A percentile compares a stretch with the other conserved stretches of the same genome.
Conservation (phyloP, 2,888 invertebrate species). For the Hirtodrosophila trivittata region DNA sequence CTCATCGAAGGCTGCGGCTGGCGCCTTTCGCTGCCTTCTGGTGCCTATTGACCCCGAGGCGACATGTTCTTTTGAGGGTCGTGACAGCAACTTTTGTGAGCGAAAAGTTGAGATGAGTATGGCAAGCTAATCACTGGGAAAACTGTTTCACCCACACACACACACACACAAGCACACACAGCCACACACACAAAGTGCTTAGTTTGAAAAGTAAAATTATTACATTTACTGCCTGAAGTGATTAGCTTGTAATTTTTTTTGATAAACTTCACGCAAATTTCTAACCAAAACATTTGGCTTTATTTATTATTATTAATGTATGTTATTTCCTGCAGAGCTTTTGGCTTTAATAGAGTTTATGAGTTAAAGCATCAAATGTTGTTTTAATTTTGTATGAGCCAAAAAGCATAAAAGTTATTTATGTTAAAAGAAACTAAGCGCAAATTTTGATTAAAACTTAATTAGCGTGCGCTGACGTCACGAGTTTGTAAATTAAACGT, state of each 20-base stretch:
- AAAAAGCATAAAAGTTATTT: no score
- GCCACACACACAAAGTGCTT: slow-evolving; percentile 4
- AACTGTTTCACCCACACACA: slow-evolving; percentile 32
- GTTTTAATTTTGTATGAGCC: no score
- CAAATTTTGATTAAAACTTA: slow-evolving; percentile 2
- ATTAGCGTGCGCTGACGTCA: slow-evolving; percentile 2
- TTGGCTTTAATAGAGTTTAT: background rate
- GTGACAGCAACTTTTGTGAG: slow-evolving; percentile 59
- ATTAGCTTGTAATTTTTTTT: slow-evolving; percentile 58
- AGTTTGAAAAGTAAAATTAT: slow-evolving; percentile 8
- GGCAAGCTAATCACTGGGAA: slow-evolving; percentile 71
- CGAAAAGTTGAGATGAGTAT: slow-evolving; percentile 56
- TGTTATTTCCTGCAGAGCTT: background rate
- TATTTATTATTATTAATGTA: background rate
- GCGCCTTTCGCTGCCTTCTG: slow-evolving; percentile 6
- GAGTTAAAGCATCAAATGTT: background rate
- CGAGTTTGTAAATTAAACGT: slow-evolving; percentile 9
- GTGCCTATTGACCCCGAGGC: slow-evolving; percentile 54
- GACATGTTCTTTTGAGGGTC: slow-evolving; percentile 59
- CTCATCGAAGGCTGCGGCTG: background rate
- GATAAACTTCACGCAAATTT: no score
- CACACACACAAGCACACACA: slow-evolving; percentile 13
- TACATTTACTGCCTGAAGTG: slow-evolving; percentile 50
- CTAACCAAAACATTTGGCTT: no score
- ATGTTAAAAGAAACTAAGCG: background rate